phyloP scores from a whole-genome alignment of 2,888 invertebrate genomes.

The Acronicta leporina region DNA sequence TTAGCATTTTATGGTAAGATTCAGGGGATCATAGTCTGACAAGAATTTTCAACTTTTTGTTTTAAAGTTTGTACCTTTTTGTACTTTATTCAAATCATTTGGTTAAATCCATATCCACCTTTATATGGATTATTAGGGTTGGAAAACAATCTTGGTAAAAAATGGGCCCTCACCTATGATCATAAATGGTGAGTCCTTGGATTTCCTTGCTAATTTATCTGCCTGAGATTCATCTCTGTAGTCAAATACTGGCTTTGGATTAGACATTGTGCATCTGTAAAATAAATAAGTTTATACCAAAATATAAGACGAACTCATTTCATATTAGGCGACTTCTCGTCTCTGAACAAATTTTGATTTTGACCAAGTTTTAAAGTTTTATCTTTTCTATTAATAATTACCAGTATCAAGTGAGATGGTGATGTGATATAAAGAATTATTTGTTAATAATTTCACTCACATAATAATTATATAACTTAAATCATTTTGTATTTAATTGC shows the following conservation, averaged over 20 bases:
- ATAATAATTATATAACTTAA: constrained; percentile 80
- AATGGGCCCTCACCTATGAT: constrained; percentile 90
- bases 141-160: background rate
- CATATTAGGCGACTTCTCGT: too few relatives aligned
- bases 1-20: background rate
- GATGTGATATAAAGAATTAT: constrained; percentile 22
- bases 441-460: constrained; percentile 43
- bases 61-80: too few relatives aligned
- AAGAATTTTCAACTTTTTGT: too few relatives aligned
- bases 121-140: background rate
- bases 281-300: constrained; percentile 1
- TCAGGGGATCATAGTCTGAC: too few relatives aligned
- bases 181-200: constrained; percentile 93
- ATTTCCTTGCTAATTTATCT: constrained; percentile 90
- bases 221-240: constrained; percentile 88
- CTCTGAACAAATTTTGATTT: too few relatives aligned
- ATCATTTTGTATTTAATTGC: constrained; percentile 69
- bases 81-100: too few relatives aligned
- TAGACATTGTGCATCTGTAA: constrained; percentile 70
- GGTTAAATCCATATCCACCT: background rate
- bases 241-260: constrained; percentile 75
- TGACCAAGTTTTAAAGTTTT: too few relatives aligned
- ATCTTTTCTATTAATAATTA: background rate
- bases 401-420: constrained; percentile 2
- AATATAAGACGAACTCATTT: background rate